These are phyloP conservation scores for Microplitis manilae DNA, from an alignment of 2,888 invertebrate genomes.

Conservation along the genomic window DNA sequence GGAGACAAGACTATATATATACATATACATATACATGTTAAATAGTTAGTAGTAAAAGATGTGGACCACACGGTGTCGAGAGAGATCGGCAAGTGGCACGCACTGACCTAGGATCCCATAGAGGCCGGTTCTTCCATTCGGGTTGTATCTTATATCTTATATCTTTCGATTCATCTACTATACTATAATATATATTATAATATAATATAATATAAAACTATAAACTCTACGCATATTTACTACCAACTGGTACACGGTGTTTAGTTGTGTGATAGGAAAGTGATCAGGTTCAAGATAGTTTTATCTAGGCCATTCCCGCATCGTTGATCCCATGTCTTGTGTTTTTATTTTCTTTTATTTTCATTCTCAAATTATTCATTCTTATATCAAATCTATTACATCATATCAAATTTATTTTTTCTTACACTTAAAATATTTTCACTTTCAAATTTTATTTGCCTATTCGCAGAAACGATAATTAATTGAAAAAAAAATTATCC, in stretches of 20 bases:
- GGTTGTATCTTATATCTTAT: constrained; percentile 16
- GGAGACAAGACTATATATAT: constrained; percentile 3
- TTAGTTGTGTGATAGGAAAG: constrained; percentile 19
- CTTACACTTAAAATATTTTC: background rate
- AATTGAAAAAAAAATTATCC: too few relatives aligned
- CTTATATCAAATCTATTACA: constrained; percentile 13
- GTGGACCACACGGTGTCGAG: background rate
- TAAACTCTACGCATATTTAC: background rate
- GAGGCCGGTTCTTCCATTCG: constrained; percentile 35
- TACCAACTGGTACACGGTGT: background rate
- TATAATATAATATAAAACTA: background rate
- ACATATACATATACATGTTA: background rate
- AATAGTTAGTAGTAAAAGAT: constrained; percentile 14
- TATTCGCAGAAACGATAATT: too few relatives aligned
- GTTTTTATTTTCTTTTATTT: constrained; percentile 46
- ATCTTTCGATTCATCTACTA: background rate
- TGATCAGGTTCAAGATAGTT: constrained; percentile 29
- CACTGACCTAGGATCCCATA: constrained; percentile 58
- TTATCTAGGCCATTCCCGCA: constrained; percentile 46
- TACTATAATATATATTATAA: background rate
- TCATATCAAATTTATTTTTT: constrained; percentile 8
- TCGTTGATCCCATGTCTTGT: constrained; percentile 32
- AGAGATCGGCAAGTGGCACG: constrained; percentile 21
- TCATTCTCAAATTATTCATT: constrained; percentile 39
- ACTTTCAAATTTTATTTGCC: too few relatives aligned